Percentiles rank a stretch among this genome's conserved stretches.
phyloP scores from a whole-genome alignment of 2,113 vertebrate species.

The Candoia aspera region DNA sequence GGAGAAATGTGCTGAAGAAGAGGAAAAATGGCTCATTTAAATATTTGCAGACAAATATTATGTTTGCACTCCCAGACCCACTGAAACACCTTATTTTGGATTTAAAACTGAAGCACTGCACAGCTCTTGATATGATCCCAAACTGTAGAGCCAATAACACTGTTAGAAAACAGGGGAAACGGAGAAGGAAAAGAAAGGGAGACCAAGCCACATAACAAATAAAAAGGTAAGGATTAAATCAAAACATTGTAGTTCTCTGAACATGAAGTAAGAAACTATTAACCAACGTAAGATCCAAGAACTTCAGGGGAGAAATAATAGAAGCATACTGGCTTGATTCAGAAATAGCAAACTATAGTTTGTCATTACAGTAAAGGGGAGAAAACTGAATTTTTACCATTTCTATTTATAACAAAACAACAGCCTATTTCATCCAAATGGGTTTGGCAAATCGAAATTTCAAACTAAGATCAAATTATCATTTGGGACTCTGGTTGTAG shows the following conservation, averaged over 20 bases:
- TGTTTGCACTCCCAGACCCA: background rate
- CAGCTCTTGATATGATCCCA: background rate
- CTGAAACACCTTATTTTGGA: background rate
- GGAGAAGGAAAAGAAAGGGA: background rate
- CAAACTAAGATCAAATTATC: background rate
- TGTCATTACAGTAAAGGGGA: background rate
- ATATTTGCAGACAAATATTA: background rate
- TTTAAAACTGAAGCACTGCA: background rate
- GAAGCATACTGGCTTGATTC: too few species aligned
- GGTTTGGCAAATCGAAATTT: background rate
- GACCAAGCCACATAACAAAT: background rate
- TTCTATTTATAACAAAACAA: background rate
- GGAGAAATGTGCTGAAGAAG: too few species aligned
- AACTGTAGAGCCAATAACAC: background rate
- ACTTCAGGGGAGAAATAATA: too few species aligned
- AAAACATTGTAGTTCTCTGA: too few species aligned
- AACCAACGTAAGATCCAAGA: too few species aligned
- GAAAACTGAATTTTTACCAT: background rate
- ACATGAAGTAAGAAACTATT: too few species aligned
- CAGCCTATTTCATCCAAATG: background rate
- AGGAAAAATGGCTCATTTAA: background rate
- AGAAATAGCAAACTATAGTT: background rate
- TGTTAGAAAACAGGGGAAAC: background rate
- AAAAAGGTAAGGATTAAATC: too few species aligned
- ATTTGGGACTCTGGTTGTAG: background rate